Evolutionary conservation across 1,140 invertebrate genomes (phyloP), one percentile per base, ranked within the genome.

Genomic region (Drosophila miranda): DNA sequence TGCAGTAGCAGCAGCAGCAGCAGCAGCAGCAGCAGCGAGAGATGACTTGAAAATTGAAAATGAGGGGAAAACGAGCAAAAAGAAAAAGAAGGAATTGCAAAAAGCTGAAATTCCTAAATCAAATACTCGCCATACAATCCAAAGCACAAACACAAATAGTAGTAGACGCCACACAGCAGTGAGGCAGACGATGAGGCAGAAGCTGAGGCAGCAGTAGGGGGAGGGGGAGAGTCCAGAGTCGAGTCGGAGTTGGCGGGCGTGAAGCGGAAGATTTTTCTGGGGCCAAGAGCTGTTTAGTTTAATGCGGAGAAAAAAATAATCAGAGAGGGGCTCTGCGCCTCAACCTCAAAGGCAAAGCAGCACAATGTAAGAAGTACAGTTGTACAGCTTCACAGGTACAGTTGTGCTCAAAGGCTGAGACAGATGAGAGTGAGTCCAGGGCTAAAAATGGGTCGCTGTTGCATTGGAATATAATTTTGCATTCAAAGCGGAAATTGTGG

Each of bases 61-160:
- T 42, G 63, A 51, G 11, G 42, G 28, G 21, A 26, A 14, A 9
- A 53, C 11, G 38, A 52, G 19, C 38, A 59, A 70, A 43, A 41
- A 64, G 14, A 68, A 79, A 78, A 53, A 51, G 60, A 52, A 74
- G 60, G 66, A 71, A 81, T 64, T 81, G 78, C 74, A 48, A 82
- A 56, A 68, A 70, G 34, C 34, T 82, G 63, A 78, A 84, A 84
- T 84, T 84, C 82, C 82, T 70, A 84, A 80, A 86, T 84, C 81
- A 84, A 86, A 84, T 86, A 84, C 81, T 83, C 78, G 70, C 34
- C 55, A 73, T 62, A 55, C 67, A 52, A 62, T 45, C 46, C 38
- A 46, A 61, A 78, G 67, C 55, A 50, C 68, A 60, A 78, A 78
- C 56, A 79, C 72, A 75, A 59, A 57, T 54, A 76, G 58, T 23